Evolutionary conservation across 2,888 invertebrate species (phyloP).

Genomic region (Sinhomidia bicolor): DNA sequence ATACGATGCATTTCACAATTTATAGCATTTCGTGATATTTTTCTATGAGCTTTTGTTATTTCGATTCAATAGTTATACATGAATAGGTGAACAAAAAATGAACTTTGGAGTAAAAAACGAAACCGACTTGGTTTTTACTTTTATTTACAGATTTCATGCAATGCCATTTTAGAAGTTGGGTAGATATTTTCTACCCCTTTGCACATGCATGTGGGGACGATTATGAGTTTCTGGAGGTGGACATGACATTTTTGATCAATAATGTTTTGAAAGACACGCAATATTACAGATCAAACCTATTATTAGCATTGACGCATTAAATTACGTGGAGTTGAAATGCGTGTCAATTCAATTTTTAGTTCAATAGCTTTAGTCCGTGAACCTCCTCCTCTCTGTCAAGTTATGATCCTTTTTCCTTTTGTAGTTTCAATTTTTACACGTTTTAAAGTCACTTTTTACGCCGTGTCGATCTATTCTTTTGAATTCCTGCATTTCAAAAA

Average conservation of each 20-base stretch:
- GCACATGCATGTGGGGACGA: neutral
- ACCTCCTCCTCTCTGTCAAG: neutral
- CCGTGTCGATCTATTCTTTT: neutral
- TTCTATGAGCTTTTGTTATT: no score
- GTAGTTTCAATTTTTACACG: neutral
- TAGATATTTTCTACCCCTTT: neutral
- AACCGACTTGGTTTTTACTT: neutral
- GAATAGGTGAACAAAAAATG: neutral
- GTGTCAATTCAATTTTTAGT: constrained; percentile 44
- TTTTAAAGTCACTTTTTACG: constrained; percentile 31
- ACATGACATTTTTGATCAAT: neutral
- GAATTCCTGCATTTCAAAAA: neutral
- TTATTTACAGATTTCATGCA: neutral
- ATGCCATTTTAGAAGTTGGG: neutral
- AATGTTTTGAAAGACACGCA: neutral
- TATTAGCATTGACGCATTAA: constrained; percentile 26
- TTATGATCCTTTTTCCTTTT: constrained; percentile 4
- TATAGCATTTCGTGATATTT: constrained; percentile 30
- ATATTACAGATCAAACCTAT: constrained; percentile 33
- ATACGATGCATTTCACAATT: constrained; percentile 46
- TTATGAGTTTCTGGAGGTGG: neutral
- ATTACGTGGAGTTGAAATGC: constrained; percentile 21
- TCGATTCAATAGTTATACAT: no score
- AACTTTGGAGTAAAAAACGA: neutral
- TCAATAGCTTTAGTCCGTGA: neutral